Percentiles rank a stretch among this genome's conserved stretches.
phyloP scores from a whole-genome alignment of 1,140 invertebrate species.

The Periplaneta americana region DNA sequence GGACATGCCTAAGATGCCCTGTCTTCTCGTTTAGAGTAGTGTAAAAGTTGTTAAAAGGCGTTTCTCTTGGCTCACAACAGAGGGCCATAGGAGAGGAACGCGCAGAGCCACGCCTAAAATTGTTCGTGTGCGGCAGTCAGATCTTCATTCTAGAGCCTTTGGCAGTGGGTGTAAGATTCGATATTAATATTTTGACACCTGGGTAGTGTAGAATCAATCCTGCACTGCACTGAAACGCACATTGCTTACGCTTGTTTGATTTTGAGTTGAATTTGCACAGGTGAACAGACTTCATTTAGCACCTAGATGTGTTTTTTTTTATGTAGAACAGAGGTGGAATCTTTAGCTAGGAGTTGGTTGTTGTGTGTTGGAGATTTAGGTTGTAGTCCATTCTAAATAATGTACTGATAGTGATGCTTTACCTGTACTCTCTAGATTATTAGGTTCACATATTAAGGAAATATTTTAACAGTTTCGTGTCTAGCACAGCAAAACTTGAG shows the following conservation, averaged over 20 bases:
- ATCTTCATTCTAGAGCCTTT: constrained; percentile 10
- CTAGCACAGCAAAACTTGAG: too few relatives aligned
- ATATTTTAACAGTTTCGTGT: too few relatives aligned
- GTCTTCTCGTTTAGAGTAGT: not conserved
- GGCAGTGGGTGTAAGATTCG: constrained; percentile 17
- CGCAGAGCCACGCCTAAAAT: constrained; percentile 16
- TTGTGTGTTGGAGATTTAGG: not conserved
- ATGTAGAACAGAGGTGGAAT: too few relatives aligned
- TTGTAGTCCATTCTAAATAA: not conserved
- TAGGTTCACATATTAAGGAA: too few relatives aligned
- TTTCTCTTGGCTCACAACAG: constrained; percentile 8
- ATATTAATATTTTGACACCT: not conserved
- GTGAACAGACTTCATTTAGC: not conserved
- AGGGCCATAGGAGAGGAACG: not conserved
- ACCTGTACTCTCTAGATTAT: too few relatives aligned
- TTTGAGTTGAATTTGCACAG: not conserved
- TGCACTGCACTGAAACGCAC: not conserved
- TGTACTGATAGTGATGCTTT: too few relatives aligned
- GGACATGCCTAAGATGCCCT: too few relatives aligned
- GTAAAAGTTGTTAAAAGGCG: not conserved
- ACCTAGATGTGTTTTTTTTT: not conserved
- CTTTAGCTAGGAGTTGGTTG: not conserved
- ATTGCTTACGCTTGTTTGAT: not conserved
- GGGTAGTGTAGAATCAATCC: not conserved
- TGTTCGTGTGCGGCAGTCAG: constrained; percentile 20